Evolutionary conservation across 1,140 invertebrate species (phyloP).

Genomic region (Scaptomyza pallida): DNA sequence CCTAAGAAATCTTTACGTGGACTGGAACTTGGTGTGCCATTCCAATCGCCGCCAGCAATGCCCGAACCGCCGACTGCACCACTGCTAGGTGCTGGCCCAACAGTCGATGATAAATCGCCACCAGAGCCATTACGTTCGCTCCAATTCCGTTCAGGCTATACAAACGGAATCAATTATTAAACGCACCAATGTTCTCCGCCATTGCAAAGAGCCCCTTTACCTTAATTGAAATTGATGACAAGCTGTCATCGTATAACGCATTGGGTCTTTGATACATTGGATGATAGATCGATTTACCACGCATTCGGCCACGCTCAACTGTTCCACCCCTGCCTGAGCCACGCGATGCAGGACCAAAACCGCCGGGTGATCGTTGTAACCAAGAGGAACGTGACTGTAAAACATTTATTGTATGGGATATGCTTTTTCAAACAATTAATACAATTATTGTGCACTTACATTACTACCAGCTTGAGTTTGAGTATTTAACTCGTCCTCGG

Average conservation of each 20-base stretch:
- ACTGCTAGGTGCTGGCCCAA: constrained; percentile 61
- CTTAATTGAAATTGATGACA: constrained; percentile 49
- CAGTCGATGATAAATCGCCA: constrained; percentile 37
- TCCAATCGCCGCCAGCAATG: constrained; percentile 85
- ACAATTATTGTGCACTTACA: constrained; percentile 38
- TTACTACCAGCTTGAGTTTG: constrained; percentile 39
- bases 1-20: constrained; percentile 86
- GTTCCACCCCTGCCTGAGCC: constrained; percentile 86
- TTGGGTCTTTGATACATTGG: constrained; percentile 76
- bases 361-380: constrained; percentile 85
- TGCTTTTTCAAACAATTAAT: too few species aligned
- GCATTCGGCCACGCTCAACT: constrained; percentile 86
- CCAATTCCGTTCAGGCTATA: constrained; percentile 85
- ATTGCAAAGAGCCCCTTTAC: constrained; percentile 26
- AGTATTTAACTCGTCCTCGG: constrained; percentile 89
- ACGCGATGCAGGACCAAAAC: constrained; percentile 62
- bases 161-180: too few species aligned
- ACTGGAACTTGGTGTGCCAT: constrained; percentile 85
- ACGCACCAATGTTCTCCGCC: too few species aligned
- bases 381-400: constrained; percentile 84
- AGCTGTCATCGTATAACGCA: constrained; percentile 70
- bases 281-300: constrained; percentile 85
- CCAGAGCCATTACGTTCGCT: constrained; percentile 87
- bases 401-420: neutral
- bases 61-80: constrained; percentile 65